Evolutionary conservation across 2,797 vertebrate species (phyloP), one percentile per base, ranked within the genome.

Genomic region (Sphenopsis melanotis): DNA sequence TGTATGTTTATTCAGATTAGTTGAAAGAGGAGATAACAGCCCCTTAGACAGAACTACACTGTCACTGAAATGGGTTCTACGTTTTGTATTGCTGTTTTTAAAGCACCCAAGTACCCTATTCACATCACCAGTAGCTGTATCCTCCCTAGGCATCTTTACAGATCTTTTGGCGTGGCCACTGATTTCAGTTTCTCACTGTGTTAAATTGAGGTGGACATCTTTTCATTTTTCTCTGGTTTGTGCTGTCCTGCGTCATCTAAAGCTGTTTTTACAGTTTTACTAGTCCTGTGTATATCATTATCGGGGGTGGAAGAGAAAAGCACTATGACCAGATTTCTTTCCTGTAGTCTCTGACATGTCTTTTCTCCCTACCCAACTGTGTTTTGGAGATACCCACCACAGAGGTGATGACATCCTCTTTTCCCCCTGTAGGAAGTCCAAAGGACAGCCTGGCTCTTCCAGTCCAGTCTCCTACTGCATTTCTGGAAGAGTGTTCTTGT

Each of bases 31-130:
- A 55, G 52, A 30, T 70, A 77, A 85, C 11, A 57, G 57, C 30
- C 49, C 32, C 34, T 86, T 88, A 79, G 52, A 85, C 0, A 9
- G 32, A 93, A 24, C 30, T 75, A 52, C 29, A 15, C 47, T 79
- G 63, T 88, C 77, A 61, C 47, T 95, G 76, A 87, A 87, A 46
- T 46, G 41, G 52, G 37, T 92, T 91, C 53, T 69, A 27, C 1
- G 2, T 77, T 94, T 93, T 91, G 46, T 90, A 3, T 53, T 85
- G 56, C 78, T 93, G 37, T 75, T 95, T 91, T 91, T 87, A 88
- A 65, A 82, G 39, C 36, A 66, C 34, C 15, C 20, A 75, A 66
- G 80, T 87, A 84, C 39, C n/a, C 37, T 81, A 10, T 78, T 86
- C 20, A 37, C 13, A 72, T 86, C 52, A 76, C 27, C 34, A 66